These are phyloP conservation scores for Agonopterix heracliana DNA, from an alignment of 2,888 invertebrate genomes.

Conservation along the genomic window DNA sequence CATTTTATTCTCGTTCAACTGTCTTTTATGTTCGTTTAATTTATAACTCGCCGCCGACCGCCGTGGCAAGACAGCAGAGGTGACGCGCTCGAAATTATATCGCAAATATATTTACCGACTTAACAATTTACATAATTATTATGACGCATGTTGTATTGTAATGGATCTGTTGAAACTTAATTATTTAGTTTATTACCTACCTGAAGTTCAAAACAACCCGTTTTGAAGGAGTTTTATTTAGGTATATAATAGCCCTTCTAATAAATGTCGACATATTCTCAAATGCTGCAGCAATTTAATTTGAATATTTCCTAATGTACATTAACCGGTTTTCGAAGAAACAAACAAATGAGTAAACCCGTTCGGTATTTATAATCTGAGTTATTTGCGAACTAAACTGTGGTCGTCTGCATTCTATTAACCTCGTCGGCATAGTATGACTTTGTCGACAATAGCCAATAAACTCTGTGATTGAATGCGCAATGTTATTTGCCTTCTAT, in stretches of 20 bases:
- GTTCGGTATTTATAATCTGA: slow-evolving; percentile 18
- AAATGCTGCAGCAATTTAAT: too few species aligned
- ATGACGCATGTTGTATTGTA: slow-evolving; percentile 12
- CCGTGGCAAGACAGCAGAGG: slow-evolving; percentile 13
- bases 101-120: slow-evolving; percentile 25
- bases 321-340: slow-evolving; percentile 17
- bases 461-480: slow-evolving; percentile 39
- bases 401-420: slow-evolving; percentile 22
- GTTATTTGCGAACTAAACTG: not conserved
- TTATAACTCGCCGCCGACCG: slow-evolving; percentile 34
- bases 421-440: slow-evolving; percentile 37
- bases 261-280: not conserved
- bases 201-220: not conserved
- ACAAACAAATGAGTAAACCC: slow-evolving; percentile 15
- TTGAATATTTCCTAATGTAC: slow-evolving; percentile 5
- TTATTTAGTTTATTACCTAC: not conserved
- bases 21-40: slow-evolving; percentile 55
- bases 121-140: slow-evolving; percentile 18
- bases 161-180: not conserved
- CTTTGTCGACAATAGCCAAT: slow-evolving; percentile 28
- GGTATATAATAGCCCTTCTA: too few species aligned
- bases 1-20: slow-evolving; percentile 55
- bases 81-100: slow-evolving; percentile 26
- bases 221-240: not conserved
- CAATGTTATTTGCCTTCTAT: slow-evolving; percentile 48